A percentile compares a stretch with the other conserved stretches of the same genome.
Conservation (phyloP, 2,113 vertebrate genomes). For the Ia io region DNA sequence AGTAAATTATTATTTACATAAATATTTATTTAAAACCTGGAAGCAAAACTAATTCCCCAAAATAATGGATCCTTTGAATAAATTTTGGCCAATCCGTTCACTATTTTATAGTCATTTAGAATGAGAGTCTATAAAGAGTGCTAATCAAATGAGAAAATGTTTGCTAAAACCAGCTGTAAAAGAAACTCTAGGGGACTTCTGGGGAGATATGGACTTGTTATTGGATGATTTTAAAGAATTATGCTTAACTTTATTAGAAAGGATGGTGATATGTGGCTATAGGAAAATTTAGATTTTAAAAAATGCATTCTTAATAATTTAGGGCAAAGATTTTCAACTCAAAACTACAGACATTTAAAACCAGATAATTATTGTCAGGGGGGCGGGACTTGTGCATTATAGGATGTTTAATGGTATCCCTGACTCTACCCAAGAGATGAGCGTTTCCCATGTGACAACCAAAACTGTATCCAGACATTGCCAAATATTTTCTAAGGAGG, state of each 20-base stretch:
- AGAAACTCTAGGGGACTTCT: neutral
- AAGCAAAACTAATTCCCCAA: neutral
- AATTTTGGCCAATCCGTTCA: neutral
- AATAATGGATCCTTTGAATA: neutral
- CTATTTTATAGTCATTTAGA: neutral
- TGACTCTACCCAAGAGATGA: neutral
- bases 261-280: neutral
- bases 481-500: neutral
- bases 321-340: neutral
- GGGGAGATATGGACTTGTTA: neutral
- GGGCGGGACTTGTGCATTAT: rapidly evolving
- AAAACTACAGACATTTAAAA: neutral
- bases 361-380: neutral
- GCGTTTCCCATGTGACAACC: neutral
- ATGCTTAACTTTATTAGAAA: neutral
- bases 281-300: neutral
- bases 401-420: neutral
- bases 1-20: neutral
- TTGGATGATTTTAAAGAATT: neutral
- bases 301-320: neutral
- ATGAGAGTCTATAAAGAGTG: neutral
- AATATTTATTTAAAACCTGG: neutral
- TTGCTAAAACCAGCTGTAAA: neutral
- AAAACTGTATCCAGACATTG: neutral
- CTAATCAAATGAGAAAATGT: neutral